Conservation (phyloP, 2,888 invertebrate species). For the Autographa gamma region DNA sequence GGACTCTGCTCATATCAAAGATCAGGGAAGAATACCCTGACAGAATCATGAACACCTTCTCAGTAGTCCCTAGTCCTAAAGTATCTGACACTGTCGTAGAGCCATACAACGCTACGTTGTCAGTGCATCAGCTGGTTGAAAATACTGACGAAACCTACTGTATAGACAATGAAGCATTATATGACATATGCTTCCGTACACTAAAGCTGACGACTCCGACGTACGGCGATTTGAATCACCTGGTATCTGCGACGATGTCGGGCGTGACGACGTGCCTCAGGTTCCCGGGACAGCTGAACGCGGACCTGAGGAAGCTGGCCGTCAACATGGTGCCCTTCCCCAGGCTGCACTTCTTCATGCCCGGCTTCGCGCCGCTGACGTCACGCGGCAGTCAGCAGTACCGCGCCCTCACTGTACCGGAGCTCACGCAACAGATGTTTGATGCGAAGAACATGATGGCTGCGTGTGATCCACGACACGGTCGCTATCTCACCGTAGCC, state of each 20-base stretch:
- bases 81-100: conserved; percentile 92
- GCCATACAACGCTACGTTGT: conserved; percentile 92
- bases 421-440: conserved; percentile 96
- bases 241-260: conserved; percentile 83
- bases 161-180: conserved; percentile 93
- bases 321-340: conserved; percentile 93
- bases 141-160: conserved; percentile 91
- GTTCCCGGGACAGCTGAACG: conserved; percentile 88
- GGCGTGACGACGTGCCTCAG: conserved; percentile 83
- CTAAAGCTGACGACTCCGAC: conserved; percentile 93
- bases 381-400: conserved; percentile 96
- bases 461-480: conserved; percentile 97
- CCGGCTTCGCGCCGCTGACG: conserved; percentile 91
- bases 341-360: conserved; percentile 88
- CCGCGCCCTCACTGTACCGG: conserved; percentile 95
- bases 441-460: conserved; percentile 99
- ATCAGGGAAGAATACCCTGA: conserved; percentile 93
- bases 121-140: conserved; percentile 91
- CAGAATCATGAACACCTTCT: conserved; percentile 92
- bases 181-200: conserved; percentile 94
- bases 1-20: conserved; percentile 91
- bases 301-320: conserved; percentile 91
- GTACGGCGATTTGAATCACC: conserved; percentile 92
- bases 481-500: conserved; percentile 96
- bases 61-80: conserved; percentile 92